Conservation (phyloP, 2,113 vertebrate genomes). For the Clarias gariepinus region DNA sequence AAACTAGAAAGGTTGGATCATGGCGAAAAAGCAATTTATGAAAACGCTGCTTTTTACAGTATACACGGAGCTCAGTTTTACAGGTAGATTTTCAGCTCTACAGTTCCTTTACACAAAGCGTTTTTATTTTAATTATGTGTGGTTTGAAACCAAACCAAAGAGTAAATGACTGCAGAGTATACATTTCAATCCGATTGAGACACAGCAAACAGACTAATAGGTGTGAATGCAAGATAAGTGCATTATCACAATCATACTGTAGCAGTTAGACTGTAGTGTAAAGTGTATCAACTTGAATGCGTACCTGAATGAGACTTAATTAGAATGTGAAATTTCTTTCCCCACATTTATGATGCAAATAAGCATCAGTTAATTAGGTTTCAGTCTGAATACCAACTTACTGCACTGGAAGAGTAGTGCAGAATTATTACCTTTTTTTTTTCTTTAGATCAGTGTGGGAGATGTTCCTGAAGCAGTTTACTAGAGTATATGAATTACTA, state of each 20-base stretch:
- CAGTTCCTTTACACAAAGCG: background rate
- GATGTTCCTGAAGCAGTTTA: background rate
- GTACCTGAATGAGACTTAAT: background rate
- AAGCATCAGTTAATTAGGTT: background rate
- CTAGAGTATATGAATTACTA: background rate
- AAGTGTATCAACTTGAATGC: background rate
- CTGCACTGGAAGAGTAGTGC: background rate
- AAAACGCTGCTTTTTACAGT: background rate
- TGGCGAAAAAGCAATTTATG: background rate
- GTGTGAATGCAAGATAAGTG: background rate
- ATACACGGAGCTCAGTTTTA: background rate
- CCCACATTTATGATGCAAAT: background rate
- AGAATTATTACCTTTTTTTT: background rate
- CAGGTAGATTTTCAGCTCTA: background rate
- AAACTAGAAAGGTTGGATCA: background rate
- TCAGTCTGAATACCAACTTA: background rate
- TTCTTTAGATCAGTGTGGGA: background rate
- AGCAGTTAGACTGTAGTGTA: background rate
- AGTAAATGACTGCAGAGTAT: background rate
- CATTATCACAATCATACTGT: background rate
- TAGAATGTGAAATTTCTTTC: constrained; percentile 10
- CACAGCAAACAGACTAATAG: background rate
- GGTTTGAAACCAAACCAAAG: background rate
- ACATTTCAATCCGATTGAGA: background rate
- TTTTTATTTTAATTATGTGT: background rate